A percentile compares a stretch with the other conserved stretches of the same genome.
Conservation (phyloP, 2,113 vertebrate species). For the Ibidorhyncha struthersii region DNA sequence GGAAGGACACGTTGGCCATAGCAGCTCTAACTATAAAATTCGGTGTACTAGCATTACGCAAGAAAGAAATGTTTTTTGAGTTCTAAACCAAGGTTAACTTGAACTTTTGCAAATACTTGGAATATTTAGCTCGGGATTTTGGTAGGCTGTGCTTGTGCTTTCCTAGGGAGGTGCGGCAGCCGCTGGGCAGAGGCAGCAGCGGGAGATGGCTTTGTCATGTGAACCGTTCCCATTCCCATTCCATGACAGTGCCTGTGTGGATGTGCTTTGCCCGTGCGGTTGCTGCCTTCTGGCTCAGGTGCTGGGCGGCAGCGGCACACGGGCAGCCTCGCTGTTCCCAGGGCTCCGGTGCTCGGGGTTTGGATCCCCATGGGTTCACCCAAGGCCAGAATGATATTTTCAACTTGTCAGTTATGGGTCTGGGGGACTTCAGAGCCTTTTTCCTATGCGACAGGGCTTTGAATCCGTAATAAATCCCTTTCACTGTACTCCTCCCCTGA, state of each 20-base stretch:
- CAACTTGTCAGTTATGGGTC: accelerated
- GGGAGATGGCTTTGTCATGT: accelerated
- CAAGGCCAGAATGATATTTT: neutral
- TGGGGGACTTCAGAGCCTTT: neutral
- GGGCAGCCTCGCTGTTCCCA: neutral
- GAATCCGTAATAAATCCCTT: neutral
- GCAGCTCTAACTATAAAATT: neutral
- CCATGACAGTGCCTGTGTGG: accelerated
- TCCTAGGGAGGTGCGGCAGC: neutral
- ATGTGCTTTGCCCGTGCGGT: neutral
- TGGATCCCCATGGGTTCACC: neutral
- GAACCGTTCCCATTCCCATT: neutral
- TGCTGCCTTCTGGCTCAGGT: neutral
- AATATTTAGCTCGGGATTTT: neutral
- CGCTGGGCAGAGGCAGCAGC: neutral
- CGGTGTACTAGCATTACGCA: accelerated
- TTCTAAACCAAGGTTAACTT: neutral
- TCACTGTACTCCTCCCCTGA: neutral
- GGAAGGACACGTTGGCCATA: neutral
- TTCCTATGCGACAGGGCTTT: neutral
- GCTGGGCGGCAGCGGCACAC: neutral
- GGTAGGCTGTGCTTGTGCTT: neutral
- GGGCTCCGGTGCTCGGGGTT: neutral
- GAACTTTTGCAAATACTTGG: neutral
- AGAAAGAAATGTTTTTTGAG: neutral